These are phyloP conservation scores for Chaunax sp. DNA, from an alignment of 2,797 vertebrate genomes.

Conservation along the genomic window DNA sequence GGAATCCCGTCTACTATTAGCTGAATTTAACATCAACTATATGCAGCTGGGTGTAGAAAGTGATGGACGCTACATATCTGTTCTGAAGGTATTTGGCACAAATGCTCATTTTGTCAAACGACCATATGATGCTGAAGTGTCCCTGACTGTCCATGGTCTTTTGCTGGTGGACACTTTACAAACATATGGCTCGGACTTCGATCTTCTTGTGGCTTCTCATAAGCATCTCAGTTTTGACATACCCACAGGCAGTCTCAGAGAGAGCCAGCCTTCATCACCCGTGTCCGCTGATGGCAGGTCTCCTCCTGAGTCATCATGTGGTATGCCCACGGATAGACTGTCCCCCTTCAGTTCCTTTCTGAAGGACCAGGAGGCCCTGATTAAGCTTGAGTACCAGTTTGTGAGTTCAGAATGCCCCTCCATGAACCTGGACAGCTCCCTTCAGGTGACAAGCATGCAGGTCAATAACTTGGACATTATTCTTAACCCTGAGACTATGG, in stretches of 20 bases:
- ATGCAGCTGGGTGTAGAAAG: conserved; percentile 98
- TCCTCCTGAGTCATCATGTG: conserved; percentile 56
- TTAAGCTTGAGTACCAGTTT: conserved; percentile 97
- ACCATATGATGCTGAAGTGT: conserved; percentile 94
- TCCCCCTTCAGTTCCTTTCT: conserved; percentile 70
- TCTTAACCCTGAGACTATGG: conserved; percentile 97
- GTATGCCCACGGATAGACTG: conserved; percentile 63
- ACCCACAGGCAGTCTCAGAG: conserved; percentile 92
- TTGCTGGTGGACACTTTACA: conserved; percentile 97
- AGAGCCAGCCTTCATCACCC: conserved; percentile 92
- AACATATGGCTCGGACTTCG: conserved; percentile 96
- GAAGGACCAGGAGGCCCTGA: conserved; percentile 92
- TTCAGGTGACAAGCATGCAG: conserved; percentile 94
- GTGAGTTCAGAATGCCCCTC: conserved; percentile 97
- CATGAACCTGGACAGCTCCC: conserved; percentile 94
- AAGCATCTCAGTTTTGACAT: conserved; percentile 96
- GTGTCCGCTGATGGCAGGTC: conserved; percentile 69
- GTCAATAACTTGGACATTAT: conserved; percentile 98
- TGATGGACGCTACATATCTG: conserved; percentile 94
- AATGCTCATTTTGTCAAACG: conserved; percentile 97
- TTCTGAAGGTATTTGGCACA: conserved; percentile 97
- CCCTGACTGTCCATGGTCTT: conserved; percentile 94
- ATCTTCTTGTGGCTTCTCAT: conserved; percentile 97
- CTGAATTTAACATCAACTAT: conserved; percentile 96
- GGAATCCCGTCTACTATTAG: conserved; percentile 94